Evolutionary conservation across 2,888 invertebrate species (phyloP), one percentile per base, ranked within the genome.

Genomic region (Eupithecia tripunctaria): DNA sequence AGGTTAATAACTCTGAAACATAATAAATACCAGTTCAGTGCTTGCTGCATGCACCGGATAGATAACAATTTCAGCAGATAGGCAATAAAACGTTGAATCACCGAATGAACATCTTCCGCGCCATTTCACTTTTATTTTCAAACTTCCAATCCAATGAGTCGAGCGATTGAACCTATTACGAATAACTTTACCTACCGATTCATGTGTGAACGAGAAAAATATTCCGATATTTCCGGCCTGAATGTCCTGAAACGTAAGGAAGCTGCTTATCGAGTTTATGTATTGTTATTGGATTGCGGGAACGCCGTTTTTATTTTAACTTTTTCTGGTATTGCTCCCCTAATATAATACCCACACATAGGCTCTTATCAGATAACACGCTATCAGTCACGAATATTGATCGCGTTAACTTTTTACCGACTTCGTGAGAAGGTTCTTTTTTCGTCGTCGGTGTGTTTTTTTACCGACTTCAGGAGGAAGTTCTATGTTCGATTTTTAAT

Each of bases 81-180:
- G 67, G 74, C 76, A 89, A 88, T 88, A 88, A 88, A 89, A 88
- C 82, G 86, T 84, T 84, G 86, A 90, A 85, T 89, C 88, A 86
- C 84, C 85, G 88, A 88, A 89, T 89, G 88, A 91, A 86, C 87
- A 89, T 86, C 88, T 90, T 91, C 88, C 91, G 86, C 86, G 83
- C 89, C 89, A 89, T 91, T 91, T 87, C 89, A 85, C 89, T 85
- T 89, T 91, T 91, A 91, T 91, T 91, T 91, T 88, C 83, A 88
- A 91, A 89, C 87, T 91, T 91, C 90, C 90, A 87, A 88, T 85
- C 84, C 89, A 88, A 82, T 88, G 91, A 84, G 81, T 88, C 88
- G 87, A 81, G 80, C 89, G 88, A 90, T 90, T 90, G 88, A 89
- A 89, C 89, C 87, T 89, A 88, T 89, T 88, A 88, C 87, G 86